phyloP scores from a whole-genome alignment of 1,140 invertebrate genomes.

The Melipona quadrifasciata region DNA sequence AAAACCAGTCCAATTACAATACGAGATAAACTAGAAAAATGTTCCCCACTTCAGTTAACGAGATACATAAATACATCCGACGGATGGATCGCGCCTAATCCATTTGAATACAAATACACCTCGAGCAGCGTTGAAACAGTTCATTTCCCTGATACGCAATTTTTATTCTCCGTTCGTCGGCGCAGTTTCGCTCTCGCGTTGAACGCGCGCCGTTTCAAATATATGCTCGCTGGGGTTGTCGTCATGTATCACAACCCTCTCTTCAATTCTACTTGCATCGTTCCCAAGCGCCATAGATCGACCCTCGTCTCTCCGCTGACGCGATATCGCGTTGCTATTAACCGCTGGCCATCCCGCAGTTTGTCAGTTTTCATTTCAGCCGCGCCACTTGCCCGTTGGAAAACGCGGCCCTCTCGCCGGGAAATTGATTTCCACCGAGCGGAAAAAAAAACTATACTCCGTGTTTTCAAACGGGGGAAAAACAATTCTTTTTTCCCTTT shows the following conservation, averaged over 20 bases:
- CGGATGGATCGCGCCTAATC: too few relatives aligned
- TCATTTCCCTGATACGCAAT: too few relatives aligned
- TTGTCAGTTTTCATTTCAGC: conserved; percentile 35
- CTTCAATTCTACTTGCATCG: neutral
- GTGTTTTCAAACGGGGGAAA: neutral
- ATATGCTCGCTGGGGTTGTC: conserved; percentile 3
- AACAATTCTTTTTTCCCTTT: neutral
- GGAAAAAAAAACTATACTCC: neutral
- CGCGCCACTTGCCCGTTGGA: neutral
- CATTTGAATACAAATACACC: too few relatives aligned
- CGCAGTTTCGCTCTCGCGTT: neutral
- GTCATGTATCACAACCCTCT: neutral
- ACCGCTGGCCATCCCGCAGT: conserved; percentile 5
- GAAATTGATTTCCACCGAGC: conserved; percentile 6
- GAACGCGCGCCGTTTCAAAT: conserved; percentile 5
- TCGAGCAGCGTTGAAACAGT: too few relatives aligned
- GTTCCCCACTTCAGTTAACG: too few relatives aligned
- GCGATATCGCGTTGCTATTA: conserved; percentile 15
- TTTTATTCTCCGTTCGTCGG: too few relatives aligned
- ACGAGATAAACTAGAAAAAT: too few relatives aligned
- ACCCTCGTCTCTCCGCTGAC: neutral
- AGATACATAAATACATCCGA: too few relatives aligned
- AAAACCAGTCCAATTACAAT: too few relatives aligned
- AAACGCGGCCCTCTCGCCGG: neutral
- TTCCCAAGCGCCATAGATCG: neutral